phyloP scores from a whole-genome alignment of 2,888 invertebrate species.

The Cryptocephalus primarius region DNA sequence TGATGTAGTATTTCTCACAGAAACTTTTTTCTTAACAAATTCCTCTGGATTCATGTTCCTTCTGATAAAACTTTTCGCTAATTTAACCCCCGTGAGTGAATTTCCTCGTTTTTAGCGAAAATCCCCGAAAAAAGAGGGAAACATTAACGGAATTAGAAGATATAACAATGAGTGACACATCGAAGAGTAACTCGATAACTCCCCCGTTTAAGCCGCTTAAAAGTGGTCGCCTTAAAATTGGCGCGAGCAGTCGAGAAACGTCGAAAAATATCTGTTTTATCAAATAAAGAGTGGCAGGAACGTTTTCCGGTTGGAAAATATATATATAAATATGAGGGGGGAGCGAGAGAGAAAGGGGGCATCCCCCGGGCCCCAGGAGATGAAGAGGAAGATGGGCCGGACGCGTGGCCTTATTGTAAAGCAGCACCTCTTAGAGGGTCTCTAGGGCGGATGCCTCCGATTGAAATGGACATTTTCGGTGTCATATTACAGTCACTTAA shows the following conservation, averaged over 20 bases:
- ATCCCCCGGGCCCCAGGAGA: conserved; percentile 27
- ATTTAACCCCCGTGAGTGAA: too few species aligned
- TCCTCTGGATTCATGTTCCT: too few species aligned
- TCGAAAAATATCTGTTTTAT: conserved; percentile 19
- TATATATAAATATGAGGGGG: background rate
- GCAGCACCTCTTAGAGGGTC: conserved; percentile 20
- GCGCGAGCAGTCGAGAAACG: conserved; percentile 13
- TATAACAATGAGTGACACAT: conserved; percentile 3
- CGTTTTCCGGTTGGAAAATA: conserved; percentile 17
- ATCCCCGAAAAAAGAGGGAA: too few species aligned
- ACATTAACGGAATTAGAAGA: too few species aligned
- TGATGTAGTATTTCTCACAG: too few species aligned
- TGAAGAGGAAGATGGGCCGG: conserved; percentile 28
- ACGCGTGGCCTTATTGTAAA: conserved; percentile 31
- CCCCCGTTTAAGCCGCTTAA: conserved; percentile 8
- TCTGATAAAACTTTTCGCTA: too few species aligned
- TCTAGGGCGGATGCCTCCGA: conserved; percentile 18
- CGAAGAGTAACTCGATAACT: conserved; percentile 7
- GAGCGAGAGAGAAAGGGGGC: conserved; percentile 4
- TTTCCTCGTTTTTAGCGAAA: too few species aligned
- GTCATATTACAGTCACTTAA: conserved; percentile 38
- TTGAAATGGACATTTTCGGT: conserved; percentile 31
- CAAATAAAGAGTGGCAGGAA: conserved; percentile 19
- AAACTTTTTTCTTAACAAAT: too few species aligned
- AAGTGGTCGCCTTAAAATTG: conserved; percentile 3